Base-by-base conservation (phyloP, 2,888 invertebrate genomes). In the Latheticus oryzae region DNA sequence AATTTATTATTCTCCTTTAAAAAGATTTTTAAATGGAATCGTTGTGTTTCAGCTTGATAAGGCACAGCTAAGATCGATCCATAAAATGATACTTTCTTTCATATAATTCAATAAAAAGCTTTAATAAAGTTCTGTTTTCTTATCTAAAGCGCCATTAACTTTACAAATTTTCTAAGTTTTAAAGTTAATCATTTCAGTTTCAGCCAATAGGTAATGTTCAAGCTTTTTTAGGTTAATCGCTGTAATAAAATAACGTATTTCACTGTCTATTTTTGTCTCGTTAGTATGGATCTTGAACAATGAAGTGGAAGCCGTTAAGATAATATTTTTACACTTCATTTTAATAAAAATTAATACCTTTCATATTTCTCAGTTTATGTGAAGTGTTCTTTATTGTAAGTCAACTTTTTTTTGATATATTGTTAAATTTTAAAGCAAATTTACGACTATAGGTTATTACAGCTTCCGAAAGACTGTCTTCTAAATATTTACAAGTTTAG, bases 251-350 rank as follows among this genome's bases (percentile, higher is more conserved):
- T 35, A 19, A 11, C 11, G 30, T 16, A 45, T 45, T 45, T 42
- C 33, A 48, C 23, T 7, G 15, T 35, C 48, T 48, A 48, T 35
- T 48, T 48, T 48, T 35, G 26, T 11, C 9, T n/a, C 35, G 26
- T 48, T 33, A 35, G 48, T 48, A 35, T 48, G 21, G 42, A 45
- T 19, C 17, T 30, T 9, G 32, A 45, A 45, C 45, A 45, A 45
- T 45, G 45, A 26, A 45, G 45, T 30, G 12, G 13, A 8, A 32
- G 5, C 15, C 15, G n/a, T 19, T 26, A 30, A 11, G 17, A 21
- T 40, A 40, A 24, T 40, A 30, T 45, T 28, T 45, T 32, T 45
- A 45, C 30, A 45, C 30, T 45, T 9, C 5, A 9, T 12, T 8
- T 12, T 26, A n/a, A n/a, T n/a, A n/a, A n/a, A n/a, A n/a, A n/a